Conservation (phyloP, 2,888 invertebrate genomes). For the Exocentrus adspersus region DNA sequence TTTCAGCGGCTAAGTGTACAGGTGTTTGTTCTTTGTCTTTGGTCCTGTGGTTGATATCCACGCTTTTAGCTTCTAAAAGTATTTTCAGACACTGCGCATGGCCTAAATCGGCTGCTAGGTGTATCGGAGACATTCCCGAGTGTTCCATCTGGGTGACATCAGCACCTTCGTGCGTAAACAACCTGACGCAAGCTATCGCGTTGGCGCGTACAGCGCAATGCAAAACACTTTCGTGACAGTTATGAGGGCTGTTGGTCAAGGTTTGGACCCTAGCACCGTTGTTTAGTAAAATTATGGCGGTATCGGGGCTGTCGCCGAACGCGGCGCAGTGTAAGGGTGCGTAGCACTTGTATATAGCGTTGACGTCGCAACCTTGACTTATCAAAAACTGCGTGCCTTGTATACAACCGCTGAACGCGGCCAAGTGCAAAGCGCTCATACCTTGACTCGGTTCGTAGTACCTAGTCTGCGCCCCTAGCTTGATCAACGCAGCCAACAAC, state of each 20-base stretch:
- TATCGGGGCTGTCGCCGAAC: constrained; percentile 85
- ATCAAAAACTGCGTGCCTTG: constrained; percentile 77
- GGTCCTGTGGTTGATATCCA: constrained; percentile 76
- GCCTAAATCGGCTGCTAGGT: constrained; percentile 83
- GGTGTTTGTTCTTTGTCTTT: constrained; percentile 81
- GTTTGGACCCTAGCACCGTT: constrained; percentile 75
- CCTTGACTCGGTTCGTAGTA: constrained; percentile 78
- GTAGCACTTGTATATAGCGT: constrained; percentile 76
- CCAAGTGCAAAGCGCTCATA: constrained; percentile 78
- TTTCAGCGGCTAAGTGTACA: constrained; percentile 88
- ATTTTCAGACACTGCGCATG: constrained; percentile 79
- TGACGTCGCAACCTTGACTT: constrained; percentile 74
- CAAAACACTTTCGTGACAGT: constrained; percentile 80
- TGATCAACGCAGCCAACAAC: constrained; percentile 71
- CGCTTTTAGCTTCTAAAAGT: constrained; percentile 77
- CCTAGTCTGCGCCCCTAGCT: constrained; percentile 75
- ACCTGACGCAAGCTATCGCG: constrained; percentile 79
- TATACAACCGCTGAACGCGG: constrained; percentile 81
- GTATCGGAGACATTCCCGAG: constrained; percentile 82
- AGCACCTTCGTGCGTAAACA: constrained; percentile 80
- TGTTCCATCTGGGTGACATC: constrained; percentile 80
- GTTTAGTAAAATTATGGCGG: constrained; percentile 80
- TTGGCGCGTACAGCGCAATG: constrained; percentile 90
- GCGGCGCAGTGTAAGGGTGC: constrained; percentile 91
- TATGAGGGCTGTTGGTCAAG: constrained; percentile 69